These are phyloP conservation scores for Zygothrica quintamaculata DNA, from an alignment of 2,888 invertebrate genomes.

Conservation along the genomic window DNA sequence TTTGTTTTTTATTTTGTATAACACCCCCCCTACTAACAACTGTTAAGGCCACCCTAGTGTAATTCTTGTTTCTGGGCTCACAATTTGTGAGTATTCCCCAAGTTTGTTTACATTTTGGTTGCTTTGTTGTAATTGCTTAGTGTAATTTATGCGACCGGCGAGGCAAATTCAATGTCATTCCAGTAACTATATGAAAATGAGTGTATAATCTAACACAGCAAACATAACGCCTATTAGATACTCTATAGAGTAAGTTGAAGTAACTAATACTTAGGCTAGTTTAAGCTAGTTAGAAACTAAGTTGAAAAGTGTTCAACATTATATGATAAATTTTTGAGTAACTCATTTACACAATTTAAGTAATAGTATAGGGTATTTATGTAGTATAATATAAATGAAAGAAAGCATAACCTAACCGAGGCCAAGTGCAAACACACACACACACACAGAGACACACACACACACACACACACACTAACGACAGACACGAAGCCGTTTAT, in stretches of 20 bases:
- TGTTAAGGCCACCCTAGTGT: constrained; percentile 2
- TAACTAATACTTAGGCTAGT: too few relatives aligned
- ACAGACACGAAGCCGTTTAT: constrained; percentile 56
- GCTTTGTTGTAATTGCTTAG: constrained; percentile 64
- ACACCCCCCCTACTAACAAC: too few relatives aligned
- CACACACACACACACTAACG: too few relatives aligned
- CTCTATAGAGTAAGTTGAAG: too few relatives aligned
- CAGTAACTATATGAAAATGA: constrained; percentile 44
- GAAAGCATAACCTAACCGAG: constrained; percentile 28
- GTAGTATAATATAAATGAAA: constrained; percentile 3
- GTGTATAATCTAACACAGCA: too few relatives aligned
- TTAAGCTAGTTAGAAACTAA: too few relatives aligned
- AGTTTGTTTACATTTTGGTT: constrained; percentile 57
- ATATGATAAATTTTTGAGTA: too few relatives aligned
- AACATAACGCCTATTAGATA: too few relatives aligned
- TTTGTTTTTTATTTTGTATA: constrained; percentile 37
- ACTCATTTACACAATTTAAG: too few relatives aligned
- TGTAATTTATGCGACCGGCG: constrained; percentile 74
- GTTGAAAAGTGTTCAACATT: too few relatives aligned
- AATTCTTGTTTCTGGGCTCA: constrained; percentile 26
- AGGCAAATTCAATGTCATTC: constrained; percentile 73
- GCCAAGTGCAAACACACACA: constrained; percentile 44
- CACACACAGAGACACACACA: too few relatives aligned
- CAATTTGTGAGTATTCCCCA: constrained; percentile 54
- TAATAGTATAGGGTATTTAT: too few relatives aligned